Conservation (phyloP, 2,113 vertebrate species). For the Erinaceus europaeus region DNA sequence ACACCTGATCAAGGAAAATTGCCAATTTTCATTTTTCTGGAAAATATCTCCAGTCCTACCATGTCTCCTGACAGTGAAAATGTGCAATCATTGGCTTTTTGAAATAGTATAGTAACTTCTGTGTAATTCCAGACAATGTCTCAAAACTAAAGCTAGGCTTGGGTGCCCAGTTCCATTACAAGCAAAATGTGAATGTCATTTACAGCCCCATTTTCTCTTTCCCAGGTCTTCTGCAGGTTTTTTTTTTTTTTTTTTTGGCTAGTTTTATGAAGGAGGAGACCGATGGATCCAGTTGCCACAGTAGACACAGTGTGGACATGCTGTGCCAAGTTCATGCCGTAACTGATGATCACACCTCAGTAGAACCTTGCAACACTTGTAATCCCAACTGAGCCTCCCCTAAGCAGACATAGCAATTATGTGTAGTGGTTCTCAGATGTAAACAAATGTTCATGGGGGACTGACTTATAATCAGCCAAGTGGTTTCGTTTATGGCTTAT, state of each 20-base stretch:
- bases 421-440: conserved; percentile 2
- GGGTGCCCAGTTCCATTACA: background rate
- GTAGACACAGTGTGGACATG: conserved; percentile 35
- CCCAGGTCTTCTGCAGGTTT: background rate
- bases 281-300: conserved; percentile 34
- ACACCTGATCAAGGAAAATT: background rate
- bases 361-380: conserved; percentile 58
- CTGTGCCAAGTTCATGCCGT: conserved; percentile 19
- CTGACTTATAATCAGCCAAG: background rate
- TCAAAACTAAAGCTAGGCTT: background rate
- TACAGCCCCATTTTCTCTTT: conserved; percentile 4
- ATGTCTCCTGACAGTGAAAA: background rate
- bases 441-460: conserved; percentile 57
- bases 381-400: conserved; percentile 62
- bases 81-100: background rate
- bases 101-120: background rate
- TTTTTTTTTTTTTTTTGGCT: background rate
- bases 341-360: conserved; percentile 59
- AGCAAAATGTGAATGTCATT: background rate
- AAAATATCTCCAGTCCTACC: background rate
- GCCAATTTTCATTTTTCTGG: conserved; percentile 5
- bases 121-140: background rate
- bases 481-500: conserved; percentile 46
- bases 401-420: conserved; percentile 65
- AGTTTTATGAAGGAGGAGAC: background rate